Conservation (phyloP, 2,888 invertebrate species). For the Macrophya alboannulata region DNA sequence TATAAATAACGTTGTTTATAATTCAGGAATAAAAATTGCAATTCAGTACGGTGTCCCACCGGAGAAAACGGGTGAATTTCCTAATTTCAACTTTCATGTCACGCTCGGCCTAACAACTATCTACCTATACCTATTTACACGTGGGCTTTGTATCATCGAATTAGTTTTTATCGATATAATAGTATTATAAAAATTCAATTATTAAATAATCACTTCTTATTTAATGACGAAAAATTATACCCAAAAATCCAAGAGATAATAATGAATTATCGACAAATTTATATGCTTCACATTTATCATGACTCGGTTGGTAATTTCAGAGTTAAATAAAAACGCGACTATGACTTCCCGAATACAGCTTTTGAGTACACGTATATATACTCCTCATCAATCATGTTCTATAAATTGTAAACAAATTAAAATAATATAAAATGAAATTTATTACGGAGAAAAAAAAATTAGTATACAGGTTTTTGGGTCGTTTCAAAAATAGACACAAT, state of each 20-base stretch:
- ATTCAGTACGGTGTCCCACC: conserved; percentile 34
- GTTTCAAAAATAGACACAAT: not conserved
- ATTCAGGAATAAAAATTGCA: conserved; percentile 42
- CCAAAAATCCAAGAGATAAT: too few species aligned
- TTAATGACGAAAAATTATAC: too few species aligned
- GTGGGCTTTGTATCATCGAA: not conserved
- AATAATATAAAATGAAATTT: not conserved
- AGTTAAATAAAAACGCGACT: too few species aligned
- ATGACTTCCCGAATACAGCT: too few species aligned
- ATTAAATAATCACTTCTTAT: too few species aligned
- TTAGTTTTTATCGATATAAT: conserved; percentile 37
- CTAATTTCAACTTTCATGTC: conserved; percentile 57
- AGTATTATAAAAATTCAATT: not conserved
- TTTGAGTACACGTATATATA: too few species aligned
- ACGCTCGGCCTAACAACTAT: conserved; percentile 54
- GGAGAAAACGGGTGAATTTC: conserved; percentile 57
- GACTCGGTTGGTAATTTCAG: too few species aligned
- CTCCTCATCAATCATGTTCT: too few species aligned
- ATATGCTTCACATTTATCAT: too few species aligned
- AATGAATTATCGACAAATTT: too few species aligned
- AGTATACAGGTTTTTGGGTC: not conserved
- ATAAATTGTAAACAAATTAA: too few species aligned
- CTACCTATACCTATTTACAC: conserved; percentile 25
- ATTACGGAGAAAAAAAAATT: not conserved
- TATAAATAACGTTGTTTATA: not conserved